Conservation (phyloP, 2,797 vertebrate genomes). For the Chaetophractus vellerosus region DNA sequence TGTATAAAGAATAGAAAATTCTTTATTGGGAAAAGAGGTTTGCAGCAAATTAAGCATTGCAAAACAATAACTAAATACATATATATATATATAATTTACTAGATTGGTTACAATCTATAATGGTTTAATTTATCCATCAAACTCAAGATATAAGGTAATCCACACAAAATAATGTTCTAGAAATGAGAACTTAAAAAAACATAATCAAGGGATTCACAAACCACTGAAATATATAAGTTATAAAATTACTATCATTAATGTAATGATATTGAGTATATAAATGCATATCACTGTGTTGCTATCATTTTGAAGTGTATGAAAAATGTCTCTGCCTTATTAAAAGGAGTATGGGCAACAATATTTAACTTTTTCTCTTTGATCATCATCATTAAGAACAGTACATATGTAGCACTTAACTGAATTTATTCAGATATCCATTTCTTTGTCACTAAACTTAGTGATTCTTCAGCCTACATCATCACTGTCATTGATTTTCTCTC, state of each 20-base stretch:
- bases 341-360: neutral
- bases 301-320: constrained; percentile 21
- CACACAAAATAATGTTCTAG: constrained; percentile 18
- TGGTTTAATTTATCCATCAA: neutral
- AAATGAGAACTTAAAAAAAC: constrained; percentile 46
- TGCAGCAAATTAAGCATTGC: neutral
- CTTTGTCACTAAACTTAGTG: neutral
- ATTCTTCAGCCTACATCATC: neutral
- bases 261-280: neutral
- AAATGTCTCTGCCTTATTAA: neutral
- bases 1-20: constrained; percentile 20
- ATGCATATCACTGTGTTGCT: neutral
- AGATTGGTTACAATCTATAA: neutral
- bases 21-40: neutral
- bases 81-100: neutral
- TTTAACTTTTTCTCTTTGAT: neutral
- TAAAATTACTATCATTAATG: neutral
- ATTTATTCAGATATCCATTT: neutral
- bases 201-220: neutral
- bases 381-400: neutral
- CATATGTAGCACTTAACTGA: neutral
- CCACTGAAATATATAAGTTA: neutral
- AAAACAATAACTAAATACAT: neutral
- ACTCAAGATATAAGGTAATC: constrained; percentile 11
- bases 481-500: neutral